Percentiles rank a stretch among this genome's conserved stretches.
Conservation (phyloP, 2,888 invertebrate genomes). For the Watsonalla binaria region DNA sequence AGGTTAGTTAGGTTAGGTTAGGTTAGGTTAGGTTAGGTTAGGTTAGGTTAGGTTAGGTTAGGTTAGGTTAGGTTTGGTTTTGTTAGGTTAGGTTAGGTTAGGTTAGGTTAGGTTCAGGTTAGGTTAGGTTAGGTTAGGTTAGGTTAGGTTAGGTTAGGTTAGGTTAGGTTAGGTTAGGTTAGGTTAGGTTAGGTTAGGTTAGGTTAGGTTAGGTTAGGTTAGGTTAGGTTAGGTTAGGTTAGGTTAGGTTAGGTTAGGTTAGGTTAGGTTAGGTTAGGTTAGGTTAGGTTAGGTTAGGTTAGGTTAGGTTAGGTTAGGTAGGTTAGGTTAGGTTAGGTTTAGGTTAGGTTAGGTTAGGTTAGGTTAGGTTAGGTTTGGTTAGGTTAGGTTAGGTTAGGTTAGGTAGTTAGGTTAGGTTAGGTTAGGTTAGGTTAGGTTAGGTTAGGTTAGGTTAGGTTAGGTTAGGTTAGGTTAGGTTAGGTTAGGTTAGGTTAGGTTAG, state of each 20-base stretch:
- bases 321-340: slow-evolving; percentile 15
- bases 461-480: slow-evolving; percentile 10
- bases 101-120: slow-evolving; percentile 19
- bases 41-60: slow-evolving; percentile 10
- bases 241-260: slow-evolving; percentile 14
- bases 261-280: slow-evolving; percentile 17
- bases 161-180: slow-evolving; percentile 18
- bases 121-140: slow-evolving; percentile 18
- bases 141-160: slow-evolving; percentile 11
- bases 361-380: slow-evolving; percentile 20
- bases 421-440: slow-evolving; percentile 12
- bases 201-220: slow-evolving; percentile 14
- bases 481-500: slow-evolving; percentile 10
- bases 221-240: slow-evolving; percentile 11
- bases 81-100: slow-evolving; percentile 7
- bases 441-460: slow-evolving; percentile 12
- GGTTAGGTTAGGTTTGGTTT: slow-evolving; percentile 12
- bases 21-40: slow-evolving; percentile 8
- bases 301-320: slow-evolving; percentile 22
- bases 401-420: slow-evolving; percentile 12
- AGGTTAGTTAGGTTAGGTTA: slow-evolving; percentile 8
- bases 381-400: slow-evolving; percentile 1
- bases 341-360: slow-evolving; percentile 20
- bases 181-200: slow-evolving; percentile 15
- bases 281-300: slow-evolving; percentile 16